phyloP scores from a whole-genome alignment of 2,113 vertebrate species.

The Accipiter virgatus region DNA sequence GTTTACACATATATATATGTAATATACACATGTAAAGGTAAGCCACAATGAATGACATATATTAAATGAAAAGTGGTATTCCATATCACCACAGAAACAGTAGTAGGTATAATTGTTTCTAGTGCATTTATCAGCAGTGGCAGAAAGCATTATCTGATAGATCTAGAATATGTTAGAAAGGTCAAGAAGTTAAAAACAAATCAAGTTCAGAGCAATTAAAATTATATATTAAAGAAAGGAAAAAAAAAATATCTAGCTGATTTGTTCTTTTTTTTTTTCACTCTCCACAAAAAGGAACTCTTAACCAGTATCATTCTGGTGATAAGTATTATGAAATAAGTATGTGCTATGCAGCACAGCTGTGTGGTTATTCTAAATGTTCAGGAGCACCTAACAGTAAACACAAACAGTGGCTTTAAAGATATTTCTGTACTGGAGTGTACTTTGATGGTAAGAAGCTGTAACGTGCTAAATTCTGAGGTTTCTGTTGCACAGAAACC shows the following conservation, averaged over 20 bases:
- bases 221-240: conserved; percentile 28
- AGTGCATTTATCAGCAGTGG: conserved; percentile 31
- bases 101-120: conserved; percentile 46
- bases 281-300: conserved; percentile 32
- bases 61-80: conserved; percentile 54
- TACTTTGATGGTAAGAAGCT: conserved; percentile 66
- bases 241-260: background rate
- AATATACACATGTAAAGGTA: no score
- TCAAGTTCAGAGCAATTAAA: conserved; percentile 57
- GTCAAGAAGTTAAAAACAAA: conserved; percentile 55
- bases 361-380: conserved; percentile 51
- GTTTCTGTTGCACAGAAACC: conserved; percentile 69
- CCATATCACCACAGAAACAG: conserved; percentile 38
- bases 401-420: conserved; percentile 60
- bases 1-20: background rate
- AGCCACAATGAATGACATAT: conserved; percentile 23
- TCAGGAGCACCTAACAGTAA: conserved; percentile 54
- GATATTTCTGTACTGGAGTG: conserved; percentile 58
- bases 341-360: conserved; percentile 36
- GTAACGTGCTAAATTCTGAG: conserved; percentile 67
- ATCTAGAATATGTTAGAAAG: conserved; percentile 39
- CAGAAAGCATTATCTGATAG: conserved; percentile 41
- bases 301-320: conserved; percentile 13
- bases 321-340: conserved; percentile 45
- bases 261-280: no score